Evolutionary conservation across 2,113 vertebrate genomes (phyloP).

Genomic region (Passerina amoena): DNA sequence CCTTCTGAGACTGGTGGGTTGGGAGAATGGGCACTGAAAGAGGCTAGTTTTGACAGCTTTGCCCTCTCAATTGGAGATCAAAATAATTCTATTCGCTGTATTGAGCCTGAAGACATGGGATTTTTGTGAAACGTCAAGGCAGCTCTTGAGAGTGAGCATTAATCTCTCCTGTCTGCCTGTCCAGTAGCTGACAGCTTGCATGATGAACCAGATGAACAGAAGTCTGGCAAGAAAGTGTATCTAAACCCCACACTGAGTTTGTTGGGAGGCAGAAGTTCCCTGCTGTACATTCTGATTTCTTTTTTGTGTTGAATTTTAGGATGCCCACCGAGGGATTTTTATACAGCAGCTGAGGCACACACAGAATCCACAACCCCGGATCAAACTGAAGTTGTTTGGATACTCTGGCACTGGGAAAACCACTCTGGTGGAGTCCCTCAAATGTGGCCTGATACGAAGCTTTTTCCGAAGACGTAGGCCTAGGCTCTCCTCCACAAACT

Average conservation of each 20-base stretch:
- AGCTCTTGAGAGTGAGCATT: neutral
- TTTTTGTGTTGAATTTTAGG: constrained; percentile 69
- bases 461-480: constrained; percentile 92
- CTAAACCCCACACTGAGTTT: neutral
- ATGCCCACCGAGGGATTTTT: constrained; percentile 86
- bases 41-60: neutral
- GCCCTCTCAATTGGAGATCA: neutral
- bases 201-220: neutral
- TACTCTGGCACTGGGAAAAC: constrained; percentile 90
- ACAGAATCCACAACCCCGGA: constrained; percentile 83
- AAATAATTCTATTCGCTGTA: neutral
- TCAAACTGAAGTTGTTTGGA: constrained; percentile 95
- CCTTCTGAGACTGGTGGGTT: neutral
- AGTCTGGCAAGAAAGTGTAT: neutral
- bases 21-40: neutral
- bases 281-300: neutral
- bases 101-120: neutral
- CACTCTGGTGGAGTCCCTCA: constrained; percentile 92
- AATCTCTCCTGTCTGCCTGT: neutral
- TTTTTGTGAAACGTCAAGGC: neutral
- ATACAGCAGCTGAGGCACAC: constrained; percentile 91
- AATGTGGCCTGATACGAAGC: constrained; percentile 92
- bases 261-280: neutral
- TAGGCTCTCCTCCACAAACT: constrained; percentile 82
- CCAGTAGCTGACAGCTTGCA: neutral